These are phyloP conservation scores for Drosophila kokeensis DNA, from an alignment of 2,888 invertebrate species.

Conservation along the genomic window DNA sequence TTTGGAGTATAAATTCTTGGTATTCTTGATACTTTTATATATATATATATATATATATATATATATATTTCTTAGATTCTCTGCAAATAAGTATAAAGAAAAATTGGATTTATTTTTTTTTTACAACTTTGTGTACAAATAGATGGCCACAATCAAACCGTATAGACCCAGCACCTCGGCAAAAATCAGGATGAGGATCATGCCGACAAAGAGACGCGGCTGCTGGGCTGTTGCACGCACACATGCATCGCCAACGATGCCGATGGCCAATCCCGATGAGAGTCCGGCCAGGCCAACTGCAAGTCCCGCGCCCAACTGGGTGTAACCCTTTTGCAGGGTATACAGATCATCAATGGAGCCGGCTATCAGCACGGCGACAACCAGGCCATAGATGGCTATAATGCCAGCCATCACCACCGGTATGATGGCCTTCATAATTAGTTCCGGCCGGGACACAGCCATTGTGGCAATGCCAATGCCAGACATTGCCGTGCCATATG, in stretches of 20 bases:
- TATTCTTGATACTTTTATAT: background rate
- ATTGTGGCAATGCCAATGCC: slow-evolving; percentile 99
- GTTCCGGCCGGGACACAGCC: slow-evolving; percentile 99
- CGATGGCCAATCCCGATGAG: slow-evolving; percentile 99
- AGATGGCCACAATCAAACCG: slow-evolving; percentile 99
- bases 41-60: background rate
- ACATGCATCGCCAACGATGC: slow-evolving; percentile 99
- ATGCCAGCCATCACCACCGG: slow-evolving; percentile 99
- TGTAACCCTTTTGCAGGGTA: slow-evolving; percentile 95
- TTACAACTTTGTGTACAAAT: slow-evolving; percentile 94
- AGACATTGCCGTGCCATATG: slow-evolving; percentile 99
- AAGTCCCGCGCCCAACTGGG: slow-evolving; percentile 98
- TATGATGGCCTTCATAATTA: slow-evolving; percentile 99
- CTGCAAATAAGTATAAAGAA: background rate
- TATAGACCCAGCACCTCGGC: slow-evolving; percentile 99
- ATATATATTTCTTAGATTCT: background rate
- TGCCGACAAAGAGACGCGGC: slow-evolving; percentile 99
- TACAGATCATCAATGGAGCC: slow-evolving; percentile 89
- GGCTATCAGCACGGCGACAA: slow-evolving; percentile 98
- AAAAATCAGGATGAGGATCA: slow-evolving; percentile 99
- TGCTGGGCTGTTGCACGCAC: slow-evolving; percentile 99
- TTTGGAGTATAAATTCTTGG: background rate
- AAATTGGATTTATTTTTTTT: background rate
- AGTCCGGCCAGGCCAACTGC: slow-evolving; percentile 98
- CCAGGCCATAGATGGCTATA: slow-evolving; percentile 99